These are phyloP conservation scores for Pristionchus maxplancki DNA, from an alignment of 2,888 invertebrate genomes.

Conservation along the genomic window DNA sequence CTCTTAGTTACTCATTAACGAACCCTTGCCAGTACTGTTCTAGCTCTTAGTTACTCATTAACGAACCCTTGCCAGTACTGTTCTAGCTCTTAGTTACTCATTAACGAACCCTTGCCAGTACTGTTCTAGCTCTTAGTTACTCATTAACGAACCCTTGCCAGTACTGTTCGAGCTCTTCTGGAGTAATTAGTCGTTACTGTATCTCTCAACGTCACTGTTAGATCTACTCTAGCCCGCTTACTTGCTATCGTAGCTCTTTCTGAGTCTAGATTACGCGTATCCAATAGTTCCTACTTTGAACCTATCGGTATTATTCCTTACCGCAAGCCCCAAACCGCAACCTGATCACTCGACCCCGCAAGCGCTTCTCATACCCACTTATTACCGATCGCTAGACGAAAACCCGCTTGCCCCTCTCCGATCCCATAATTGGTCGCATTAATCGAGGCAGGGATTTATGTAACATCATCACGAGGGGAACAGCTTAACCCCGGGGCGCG, in stretches of 20 bases:
- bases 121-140: too few relatives aligned
- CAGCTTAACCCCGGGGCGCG: conserved; percentile 26
- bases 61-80: not conserved
- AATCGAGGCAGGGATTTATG: conserved; percentile 35
- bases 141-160: too few relatives aligned
- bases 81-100: too few relatives aligned
- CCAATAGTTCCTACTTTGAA: too few relatives aligned
- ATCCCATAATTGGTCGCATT: conserved; percentile 23
- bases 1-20: too few relatives aligned
- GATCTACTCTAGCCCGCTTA: not conserved
- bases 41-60: not conserved
- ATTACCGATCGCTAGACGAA: not conserved
- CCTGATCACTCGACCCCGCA: not conserved
- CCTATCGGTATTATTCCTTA: not conserved
- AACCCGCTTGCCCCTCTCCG: not conserved
- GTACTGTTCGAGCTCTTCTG: too few relatives aligned
- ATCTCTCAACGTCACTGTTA: not conserved
- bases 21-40: not conserved
- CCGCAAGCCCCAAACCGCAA: not conserved
- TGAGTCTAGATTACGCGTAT: not conserved
- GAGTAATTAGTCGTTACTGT: too few relatives aligned
- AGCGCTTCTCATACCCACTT: not conserved
- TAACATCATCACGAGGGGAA: conserved; percentile 5
- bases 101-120: too few relatives aligned
- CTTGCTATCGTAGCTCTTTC: not conserved